Percentiles rank a stretch among this genome's conserved stretches.
Evolutionary conservation across 2,113 vertebrate genomes (phyloP).

Genomic region (human): DNA sequence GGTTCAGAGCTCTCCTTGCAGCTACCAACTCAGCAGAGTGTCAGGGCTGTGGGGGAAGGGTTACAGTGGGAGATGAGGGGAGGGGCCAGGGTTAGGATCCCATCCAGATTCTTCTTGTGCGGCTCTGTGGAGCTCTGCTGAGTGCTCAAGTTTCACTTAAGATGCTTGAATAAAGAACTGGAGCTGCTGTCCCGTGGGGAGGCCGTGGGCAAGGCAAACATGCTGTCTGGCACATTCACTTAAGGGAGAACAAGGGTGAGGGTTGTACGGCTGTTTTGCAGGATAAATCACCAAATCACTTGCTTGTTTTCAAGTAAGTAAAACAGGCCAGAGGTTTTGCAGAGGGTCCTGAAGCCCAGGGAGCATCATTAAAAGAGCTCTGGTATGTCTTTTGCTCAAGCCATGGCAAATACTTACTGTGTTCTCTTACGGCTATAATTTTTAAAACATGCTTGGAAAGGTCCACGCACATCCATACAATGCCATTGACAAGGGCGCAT

Average conservation of each 20-base stretch:
- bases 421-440: neutral
- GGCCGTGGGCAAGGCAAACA: conserved; percentile 71
- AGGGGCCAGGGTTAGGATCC: neutral
- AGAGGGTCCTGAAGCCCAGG: conserved; percentile 33
- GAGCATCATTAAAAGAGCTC: conserved; percentile 53
- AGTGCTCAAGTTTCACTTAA: conserved; percentile 4
- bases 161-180: conserved; percentile 30
- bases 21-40: neutral
- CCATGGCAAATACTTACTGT: neutral
- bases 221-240: conserved; percentile 53
- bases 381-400: conserved; percentile 55
- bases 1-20: neutral
- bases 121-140: accelerated
- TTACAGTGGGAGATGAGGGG: neutral
- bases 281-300: conserved; percentile 13
- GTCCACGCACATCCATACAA: neutral
- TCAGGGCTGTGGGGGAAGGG: neutral
- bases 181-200: neutral
- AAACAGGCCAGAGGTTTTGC: accelerated
- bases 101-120: neutral
- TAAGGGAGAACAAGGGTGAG: conserved; percentile 25
- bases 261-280: conserved; percentile 61
- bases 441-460: neutral
- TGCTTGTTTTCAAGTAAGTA: neutral
- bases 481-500: neutral